Evolutionary conservation across 64 coral and sea anemone species (phyloP).

Genomic region (Dendronephthya gigantea): DNA sequence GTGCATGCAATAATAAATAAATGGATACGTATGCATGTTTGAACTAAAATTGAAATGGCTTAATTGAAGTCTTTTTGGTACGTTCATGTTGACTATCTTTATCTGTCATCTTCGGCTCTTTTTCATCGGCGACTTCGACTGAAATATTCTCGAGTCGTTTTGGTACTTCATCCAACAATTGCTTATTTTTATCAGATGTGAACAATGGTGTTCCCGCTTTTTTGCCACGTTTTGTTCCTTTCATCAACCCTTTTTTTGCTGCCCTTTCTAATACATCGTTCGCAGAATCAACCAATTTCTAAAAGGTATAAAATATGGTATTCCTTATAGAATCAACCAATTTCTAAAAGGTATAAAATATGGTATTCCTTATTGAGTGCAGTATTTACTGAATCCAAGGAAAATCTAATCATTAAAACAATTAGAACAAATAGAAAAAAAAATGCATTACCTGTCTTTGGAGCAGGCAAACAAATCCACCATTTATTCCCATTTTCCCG

Average conservation of each 20-base stretch:
- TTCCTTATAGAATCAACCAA: slow-evolving; percentile 34
- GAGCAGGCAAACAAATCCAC: slow-evolving; percentile 70
- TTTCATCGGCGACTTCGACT: neutral
- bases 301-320: neutral
- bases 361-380: slow-evolving; percentile 14
- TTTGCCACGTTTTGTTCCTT: slow-evolving; percentile 27
- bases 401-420: slow-evolving; percentile 2
- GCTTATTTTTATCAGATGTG: neutral
- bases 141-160: neutral
- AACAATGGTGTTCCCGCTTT: neutral
- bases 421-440: neutral
- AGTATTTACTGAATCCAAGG: slow-evolving; percentile 45
- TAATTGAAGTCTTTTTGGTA: neutral
- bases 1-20: too few relatives aligned
- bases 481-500: slow-evolving; percentile 72
- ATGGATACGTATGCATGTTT: too few relatives aligned
- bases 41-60: neutral
- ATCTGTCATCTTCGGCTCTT: neutral
- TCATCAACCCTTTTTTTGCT: slow-evolving; percentile 66
- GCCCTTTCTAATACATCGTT: slow-evolving; percentile 62
- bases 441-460: slow-evolving; percentile 66
- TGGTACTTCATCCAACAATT: neutral
- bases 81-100: neutral
- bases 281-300: slow-evolving; percentile 49
- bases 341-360: slow-evolving; percentile 26